Percentiles rank a stretch among this genome's conserved stretches.
These are phyloP conservation scores for Gnatocerus cornutus DNA, from an alignment of 2,888 invertebrate species.

Conservation along the genomic window DNA sequence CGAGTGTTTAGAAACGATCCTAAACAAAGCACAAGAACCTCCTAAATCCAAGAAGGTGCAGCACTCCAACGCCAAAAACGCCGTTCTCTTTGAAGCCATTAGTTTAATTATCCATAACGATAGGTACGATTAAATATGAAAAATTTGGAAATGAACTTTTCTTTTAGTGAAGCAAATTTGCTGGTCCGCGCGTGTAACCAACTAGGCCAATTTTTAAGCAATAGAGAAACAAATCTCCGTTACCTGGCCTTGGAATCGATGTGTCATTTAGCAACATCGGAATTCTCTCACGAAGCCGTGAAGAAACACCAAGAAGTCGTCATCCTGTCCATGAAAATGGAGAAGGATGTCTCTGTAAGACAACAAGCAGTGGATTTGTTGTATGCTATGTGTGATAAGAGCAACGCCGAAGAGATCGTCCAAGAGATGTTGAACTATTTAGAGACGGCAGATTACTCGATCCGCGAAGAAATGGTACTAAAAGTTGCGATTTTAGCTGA, in stretches of 20 bases:
- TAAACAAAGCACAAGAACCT: constrained; percentile 99
- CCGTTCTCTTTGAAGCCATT: constrained; percentile 99
- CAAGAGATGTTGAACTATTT: constrained; percentile 99
- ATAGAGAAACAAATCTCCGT: constrained; percentile 97
- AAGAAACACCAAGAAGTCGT: constrained; percentile 99
- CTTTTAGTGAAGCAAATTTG: constrained; percentile 90
- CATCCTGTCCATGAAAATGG: constrained; percentile 99
- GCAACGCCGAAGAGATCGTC: constrained; percentile 99
- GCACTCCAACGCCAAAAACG: constrained; percentile 99
- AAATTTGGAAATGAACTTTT: background rate
- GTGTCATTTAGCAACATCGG: constrained; percentile 99
- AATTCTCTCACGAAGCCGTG: constrained; percentile 99
- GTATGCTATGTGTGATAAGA: constrained; percentile 99
- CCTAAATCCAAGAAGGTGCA: constrained; percentile 99
- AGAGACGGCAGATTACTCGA: constrained; percentile 99
- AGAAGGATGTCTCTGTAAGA: constrained; percentile 97
- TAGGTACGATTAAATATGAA: constrained; percentile 70
- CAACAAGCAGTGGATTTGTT: constrained; percentile 98
- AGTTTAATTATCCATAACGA: constrained; percentile 99
- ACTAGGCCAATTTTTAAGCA: constrained; percentile 97
- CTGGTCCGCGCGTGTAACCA: constrained; percentile 99
- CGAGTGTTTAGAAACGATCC: constrained; percentile 97
- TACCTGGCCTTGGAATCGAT: constrained; percentile 99
- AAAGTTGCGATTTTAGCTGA: constrained; percentile 99
- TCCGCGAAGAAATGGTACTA: constrained; percentile 99